Base-by-base conservation (phyloP, 1,140 invertebrate genomes). In the Zophobas morio region DNA sequence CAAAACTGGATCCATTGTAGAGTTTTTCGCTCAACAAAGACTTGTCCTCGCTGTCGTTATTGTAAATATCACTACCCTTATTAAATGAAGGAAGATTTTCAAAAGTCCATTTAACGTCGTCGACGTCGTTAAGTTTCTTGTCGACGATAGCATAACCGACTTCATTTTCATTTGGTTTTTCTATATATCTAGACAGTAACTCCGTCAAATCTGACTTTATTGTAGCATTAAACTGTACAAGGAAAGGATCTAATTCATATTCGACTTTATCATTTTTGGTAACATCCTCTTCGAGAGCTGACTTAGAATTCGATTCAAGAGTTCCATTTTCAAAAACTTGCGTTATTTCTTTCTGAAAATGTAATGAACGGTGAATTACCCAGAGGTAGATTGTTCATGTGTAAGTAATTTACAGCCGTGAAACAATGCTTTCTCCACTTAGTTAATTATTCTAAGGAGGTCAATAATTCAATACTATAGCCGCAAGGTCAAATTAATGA, bases 291-390 rank as follows among this genome's bases (percentile, higher is more conserved):
- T 66, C 54, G 8, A 39, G 34, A 60, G 32, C n/a, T 36, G 77
- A 75, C 20, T 75, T 57, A 34, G 39, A 8, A 36, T 5, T 49
- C 6, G 75, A 42, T 63, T 34, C 53, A 36, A 60, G 32, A 36
- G 37, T 56, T 34, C 72, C 54, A 57, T 79, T 80, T 70, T 82
- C 79, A 39, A 83, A 81, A 39, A 75, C 72, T 63, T 80, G 70
- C 5, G 78, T 77, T 53, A 83, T 83, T 66, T 83, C 81, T 80
- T 79, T 79, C 82, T 83, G 76, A 51, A 82, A 83, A 75, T 73
- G 20, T 20, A 20, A 20, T 20, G 20, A 20, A 20, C 20, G 20
- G 20, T 20, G 20, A 20, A 20, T 20, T 20, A 20, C 20, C 20
- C 20, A 20, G 20, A 20, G 20, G 20, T 20, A 20, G 20, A 20